phyloP scores from a whole-genome alignment of 2,888 invertebrate species.

The Entomobrya multifasciata region DNA sequence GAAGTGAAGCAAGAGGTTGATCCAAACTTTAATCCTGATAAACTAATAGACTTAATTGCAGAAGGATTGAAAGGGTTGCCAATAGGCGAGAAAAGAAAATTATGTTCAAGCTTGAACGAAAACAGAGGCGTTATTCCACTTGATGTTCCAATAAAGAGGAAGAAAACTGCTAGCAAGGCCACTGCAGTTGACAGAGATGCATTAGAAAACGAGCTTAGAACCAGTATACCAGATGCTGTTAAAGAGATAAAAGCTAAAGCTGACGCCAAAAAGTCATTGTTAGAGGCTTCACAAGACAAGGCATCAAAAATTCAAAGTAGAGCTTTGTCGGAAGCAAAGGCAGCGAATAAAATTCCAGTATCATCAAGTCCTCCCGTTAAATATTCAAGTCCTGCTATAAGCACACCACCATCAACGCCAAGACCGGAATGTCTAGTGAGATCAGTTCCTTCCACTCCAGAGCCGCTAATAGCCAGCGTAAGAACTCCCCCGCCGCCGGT shows the following conservation, averaged over 20 bases:
- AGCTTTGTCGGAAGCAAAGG: no score
- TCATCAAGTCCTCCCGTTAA: neutral
- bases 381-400: neutral
- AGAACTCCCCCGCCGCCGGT: neutral
- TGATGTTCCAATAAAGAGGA: constrained; percentile 1
- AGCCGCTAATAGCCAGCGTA: neutral
- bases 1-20: constrained; percentile 66
- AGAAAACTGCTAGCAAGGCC: neutral
- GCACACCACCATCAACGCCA: no score
- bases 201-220: neutral
- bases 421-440: neutral
- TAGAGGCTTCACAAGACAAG: no score
- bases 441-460: neutral
- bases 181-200: neutral
- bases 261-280: no score
- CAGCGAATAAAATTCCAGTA: no score
- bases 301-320: no score
- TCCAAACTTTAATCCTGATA: constrained; percentile 56
- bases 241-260: neutral
- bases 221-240: no score
- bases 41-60: constrained; percentile 55
- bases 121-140: constrained; percentile 26
- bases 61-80: constrained; percentile 58
- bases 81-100: neutral
- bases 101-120: neutral